Conservation (phyloP, 2,797 vertebrate genomes). For the Hippopotamyrus pictus region DNA sequence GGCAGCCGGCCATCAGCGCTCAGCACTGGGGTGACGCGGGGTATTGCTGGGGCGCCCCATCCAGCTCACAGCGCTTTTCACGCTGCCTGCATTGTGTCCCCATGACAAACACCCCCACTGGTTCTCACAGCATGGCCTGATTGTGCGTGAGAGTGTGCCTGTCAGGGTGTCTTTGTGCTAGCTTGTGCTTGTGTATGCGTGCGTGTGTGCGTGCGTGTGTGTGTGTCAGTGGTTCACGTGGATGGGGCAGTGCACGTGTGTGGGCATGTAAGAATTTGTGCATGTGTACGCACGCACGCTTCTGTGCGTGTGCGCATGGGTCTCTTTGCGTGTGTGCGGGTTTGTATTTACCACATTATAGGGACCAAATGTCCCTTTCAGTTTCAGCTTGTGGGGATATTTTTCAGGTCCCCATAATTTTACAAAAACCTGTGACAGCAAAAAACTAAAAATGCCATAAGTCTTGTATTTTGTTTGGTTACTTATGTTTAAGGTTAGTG, state of each 20-base stretch:
- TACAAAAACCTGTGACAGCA: neutral
- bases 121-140: conserved; percentile 59
- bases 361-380: neutral
- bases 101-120: conserved; percentile 50
- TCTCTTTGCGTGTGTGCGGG: neutral
- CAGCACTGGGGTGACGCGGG: conserved; percentile 54
- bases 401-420: neutral
- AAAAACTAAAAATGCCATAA: neutral
- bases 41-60: conserved; percentile 30
- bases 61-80: conserved; percentile 56
- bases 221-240: neutral
- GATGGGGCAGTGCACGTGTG: neutral
- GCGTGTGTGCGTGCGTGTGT: neutral
- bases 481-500: neutral
- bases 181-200: neutral
- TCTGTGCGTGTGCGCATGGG: neutral
- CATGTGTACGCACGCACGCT: neutral
- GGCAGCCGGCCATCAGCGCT: conserved; percentile 59
- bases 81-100: conserved; percentile 50
- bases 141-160: conserved; percentile 17
- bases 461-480: neutral
- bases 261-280: neutral
- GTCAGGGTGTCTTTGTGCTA: neutral
- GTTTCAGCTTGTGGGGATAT: neutral
- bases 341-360: neutral